Evolutionary conservation across 2,113 vertebrate genomes (phyloP).

Genomic region (Taurulus bubalis): DNA sequence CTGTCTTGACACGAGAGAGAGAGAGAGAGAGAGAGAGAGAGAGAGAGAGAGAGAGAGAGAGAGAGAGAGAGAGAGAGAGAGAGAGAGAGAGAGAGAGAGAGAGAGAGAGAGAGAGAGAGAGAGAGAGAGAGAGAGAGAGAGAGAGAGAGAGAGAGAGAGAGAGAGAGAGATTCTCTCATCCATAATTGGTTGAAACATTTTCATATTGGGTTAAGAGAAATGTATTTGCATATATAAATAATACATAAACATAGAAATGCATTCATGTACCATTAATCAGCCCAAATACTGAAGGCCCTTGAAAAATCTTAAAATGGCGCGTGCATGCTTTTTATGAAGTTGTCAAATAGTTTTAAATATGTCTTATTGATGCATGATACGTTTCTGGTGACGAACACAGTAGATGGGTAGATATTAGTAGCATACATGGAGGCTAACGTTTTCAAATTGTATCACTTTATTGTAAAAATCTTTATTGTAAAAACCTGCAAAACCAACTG

Average conservation of each 20-base stretch:
- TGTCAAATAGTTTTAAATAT: background rate
- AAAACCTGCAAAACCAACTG: background rate
- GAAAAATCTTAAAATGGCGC: background rate
- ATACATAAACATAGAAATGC: background rate
- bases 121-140: too few relatives aligned
- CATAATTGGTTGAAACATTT: background rate
- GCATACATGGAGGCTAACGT: background rate
- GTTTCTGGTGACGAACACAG: background rate
- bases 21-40: too few relatives aligned
- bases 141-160: too few relatives aligned
- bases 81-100: too few relatives aligned
- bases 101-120: too few relatives aligned
- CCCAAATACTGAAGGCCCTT: background rate
- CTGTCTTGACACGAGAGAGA: background rate
- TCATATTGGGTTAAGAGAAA: background rate
- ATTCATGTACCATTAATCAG: background rate
- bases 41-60: too few relatives aligned
- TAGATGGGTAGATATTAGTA: background rate
- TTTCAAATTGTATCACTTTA: background rate
- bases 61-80: too few relatives aligned
- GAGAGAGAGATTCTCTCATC: background rate
- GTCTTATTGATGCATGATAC: background rate
- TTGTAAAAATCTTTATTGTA: background rate
- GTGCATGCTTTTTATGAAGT: background rate
- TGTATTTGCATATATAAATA: background rate